A percentile compares a stretch with the other conserved stretches of the same genome.
These are phyloP conservation scores for Cactoblastis cactorum DNA, from an alignment of 2,888 invertebrate genomes.

Conservation along the genomic window DNA sequence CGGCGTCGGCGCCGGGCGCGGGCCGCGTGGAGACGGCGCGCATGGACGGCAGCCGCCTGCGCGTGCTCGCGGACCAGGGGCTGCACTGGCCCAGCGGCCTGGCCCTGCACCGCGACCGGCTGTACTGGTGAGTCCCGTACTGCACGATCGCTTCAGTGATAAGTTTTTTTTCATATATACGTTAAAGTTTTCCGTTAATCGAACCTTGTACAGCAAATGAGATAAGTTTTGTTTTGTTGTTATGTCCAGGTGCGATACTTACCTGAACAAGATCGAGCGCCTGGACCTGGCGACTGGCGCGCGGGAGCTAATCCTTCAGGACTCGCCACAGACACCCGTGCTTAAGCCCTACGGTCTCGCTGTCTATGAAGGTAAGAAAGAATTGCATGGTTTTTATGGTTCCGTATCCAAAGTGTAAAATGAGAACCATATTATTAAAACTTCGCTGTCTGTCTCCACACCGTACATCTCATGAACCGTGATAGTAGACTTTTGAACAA, in stretches of 20 bases:
- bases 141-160: too few relatives aligned
- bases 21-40: slow-evolving; percentile 84
- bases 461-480: too few relatives aligned
- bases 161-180: too few relatives aligned
- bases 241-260: slow-evolving; percentile 86
- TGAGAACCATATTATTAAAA: too few relatives aligned
- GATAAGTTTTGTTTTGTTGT: too few relatives aligned
- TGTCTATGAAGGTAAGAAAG: slow-evolving; percentile 77
- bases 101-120: slow-evolving; percentile 47
- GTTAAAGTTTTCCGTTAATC: too few relatives aligned
- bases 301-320: slow-evolving; percentile 62
- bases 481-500: too few relatives aligned
- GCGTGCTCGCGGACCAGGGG: slow-evolving; percentile 69
- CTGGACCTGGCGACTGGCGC: slow-evolving; percentile 48
- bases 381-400: too few relatives aligned
- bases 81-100: slow-evolving; percentile 89
- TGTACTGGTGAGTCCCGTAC: slow-evolving; percentile 48
- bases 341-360: slow-evolving; percentile 85
- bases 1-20: slow-evolving; percentile 38
- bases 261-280: slow-evolving; percentile 82
- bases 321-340: slow-evolving; percentile 51
- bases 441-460: too few relatives aligned
- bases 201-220: too few relatives aligned
- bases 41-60: slow-evolving; percentile 86
- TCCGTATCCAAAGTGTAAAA: too few relatives aligned